Base-by-base conservation (phyloP, 1,140 invertebrate genomes). In the Phortica variegata region DNA sequence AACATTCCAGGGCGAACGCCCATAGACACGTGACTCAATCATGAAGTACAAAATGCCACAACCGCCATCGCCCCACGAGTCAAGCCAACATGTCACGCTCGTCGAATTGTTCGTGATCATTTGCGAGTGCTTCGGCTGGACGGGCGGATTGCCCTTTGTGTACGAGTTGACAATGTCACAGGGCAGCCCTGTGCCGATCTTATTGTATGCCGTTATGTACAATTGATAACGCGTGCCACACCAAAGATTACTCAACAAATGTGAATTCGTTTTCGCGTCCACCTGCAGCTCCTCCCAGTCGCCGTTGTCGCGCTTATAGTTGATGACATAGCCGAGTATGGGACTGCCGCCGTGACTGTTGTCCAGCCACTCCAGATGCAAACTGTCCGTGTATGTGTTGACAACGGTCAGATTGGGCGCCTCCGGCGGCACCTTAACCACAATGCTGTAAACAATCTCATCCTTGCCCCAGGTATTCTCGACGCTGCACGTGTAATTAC, bases 31-130 rank as follows among this genome's bases (percentile, higher is more conserved):
- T 0, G 71, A 95, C 61, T 93, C 89, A 4, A 95, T 84, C 40
- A 90, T 86, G 69, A 90, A 95, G 71, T 90, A 90, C 2, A 87
- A 81, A 51, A 96, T 93, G 0, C 90, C 89, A 68, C 93, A 96
- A 2, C 90, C 91, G 3, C 89, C 90, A 60, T 93, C 90, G 20
- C 87, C 86, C 93, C 93, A 96, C 0, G 86, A 85, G 58, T 89
- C 88, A 26, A 95, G 75, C 83, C 91, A 91, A 21, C 94, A 83
- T 0, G 88, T 91, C n/a, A 92, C 89, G 43, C 88, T 90, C 0
- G 92, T 93, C 0, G 90, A 86, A 73, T 96, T 96, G 42, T 90
- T 84, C 0, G 88, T 90, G 40, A 94, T 83, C 79, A 91, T 86
- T 73, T 90, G 88, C 0, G 87, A 87, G 55, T 88, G 86, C 50